Conservation (phyloP, 2,888 invertebrate genomes). For the Cactoblastis cactorum region DNA sequence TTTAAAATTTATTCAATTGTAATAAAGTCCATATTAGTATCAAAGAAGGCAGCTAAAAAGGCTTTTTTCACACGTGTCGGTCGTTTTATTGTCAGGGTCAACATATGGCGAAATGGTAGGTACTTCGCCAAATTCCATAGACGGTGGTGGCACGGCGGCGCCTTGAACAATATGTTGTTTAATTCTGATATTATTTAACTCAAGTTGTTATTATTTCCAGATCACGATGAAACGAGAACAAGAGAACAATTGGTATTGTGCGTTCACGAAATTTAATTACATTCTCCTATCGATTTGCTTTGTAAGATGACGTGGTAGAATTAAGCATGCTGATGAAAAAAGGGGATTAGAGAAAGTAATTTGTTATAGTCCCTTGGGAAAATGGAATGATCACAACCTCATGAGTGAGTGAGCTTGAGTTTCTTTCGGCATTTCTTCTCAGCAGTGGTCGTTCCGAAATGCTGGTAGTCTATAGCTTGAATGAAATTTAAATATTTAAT, state of each 20-base stretch:
- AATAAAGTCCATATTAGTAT: slow-evolving; percentile 29
- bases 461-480: too few relatives aligned
- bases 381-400: too few relatives aligned
- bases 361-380: too few relatives aligned
- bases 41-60: slow-evolving; percentile 21
- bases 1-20: slow-evolving; percentile 20
- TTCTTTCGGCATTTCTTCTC: too few relatives aligned
- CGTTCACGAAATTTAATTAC: not conserved
- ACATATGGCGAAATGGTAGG: slow-evolving; percentile 69
- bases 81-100: slow-evolving; percentile 71
- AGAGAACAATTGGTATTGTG: slow-evolving; percentile 8
- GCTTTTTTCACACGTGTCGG: slow-evolving; percentile 28
- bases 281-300: not conserved
- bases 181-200: slow-evolving; percentile 23
- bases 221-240: slow-evolving; percentile 3
- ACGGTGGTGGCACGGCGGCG: slow-evolving; percentile 24
- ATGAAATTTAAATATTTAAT: too few relatives aligned
- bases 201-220: slow-evolving; percentile 23
- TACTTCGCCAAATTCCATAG: slow-evolving; percentile 57
- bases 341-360: too few relatives aligned
- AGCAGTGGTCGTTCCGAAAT: too few relatives aligned
- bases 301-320: not conserved
- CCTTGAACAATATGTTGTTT: slow-evolving; percentile 34
- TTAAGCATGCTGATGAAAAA: not conserved
- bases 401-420: too few relatives aligned